These are phyloP conservation scores for Melanerpes formicivorus DNA, from an alignment of 2,113 vertebrate species.

Conservation along the genomic window DNA sequence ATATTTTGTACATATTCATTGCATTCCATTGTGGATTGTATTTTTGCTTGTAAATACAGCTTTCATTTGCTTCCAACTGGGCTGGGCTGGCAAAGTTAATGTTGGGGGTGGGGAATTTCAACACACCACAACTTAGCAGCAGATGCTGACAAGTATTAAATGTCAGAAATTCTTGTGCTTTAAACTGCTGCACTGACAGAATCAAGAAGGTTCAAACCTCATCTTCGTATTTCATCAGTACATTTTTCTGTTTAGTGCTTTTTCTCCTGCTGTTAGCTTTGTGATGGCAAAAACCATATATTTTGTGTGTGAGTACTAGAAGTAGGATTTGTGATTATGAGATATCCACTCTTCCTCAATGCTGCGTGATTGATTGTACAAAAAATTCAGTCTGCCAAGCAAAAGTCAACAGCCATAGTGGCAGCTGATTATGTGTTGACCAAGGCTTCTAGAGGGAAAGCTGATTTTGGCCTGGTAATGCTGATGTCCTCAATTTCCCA, in stretches of 20 bases:
- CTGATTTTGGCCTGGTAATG: neutral
- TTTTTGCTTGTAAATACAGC: too few relatives aligned
- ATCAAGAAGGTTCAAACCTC: neutral
- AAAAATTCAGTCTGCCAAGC: neutral
- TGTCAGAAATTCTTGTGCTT: neutral
- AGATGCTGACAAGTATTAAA: slow-evolving; percentile 16
- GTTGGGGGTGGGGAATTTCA: too few relatives aligned
- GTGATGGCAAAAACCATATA: neutral
- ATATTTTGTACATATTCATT: too few relatives aligned
- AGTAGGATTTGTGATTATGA: neutral
- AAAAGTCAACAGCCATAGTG: neutral
- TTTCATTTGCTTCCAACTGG: too few relatives aligned
- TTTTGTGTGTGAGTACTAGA: neutral
- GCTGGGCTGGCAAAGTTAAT: too few relatives aligned
- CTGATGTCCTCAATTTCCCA: neutral
- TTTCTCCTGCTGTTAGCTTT: neutral
- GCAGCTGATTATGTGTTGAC: neutral
- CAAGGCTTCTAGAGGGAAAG: neutral
- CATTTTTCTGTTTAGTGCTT: neutral
- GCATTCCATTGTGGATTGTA: too few relatives aligned
- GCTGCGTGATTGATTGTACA: neutral
- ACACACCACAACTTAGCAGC: neutral
- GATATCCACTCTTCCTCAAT: neutral
- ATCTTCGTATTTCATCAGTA: neutral
- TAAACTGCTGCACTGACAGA: neutral